phyloP scores from a whole-genome alignment of 2,888 invertebrate species.

The Corythucha ciliata region DNA sequence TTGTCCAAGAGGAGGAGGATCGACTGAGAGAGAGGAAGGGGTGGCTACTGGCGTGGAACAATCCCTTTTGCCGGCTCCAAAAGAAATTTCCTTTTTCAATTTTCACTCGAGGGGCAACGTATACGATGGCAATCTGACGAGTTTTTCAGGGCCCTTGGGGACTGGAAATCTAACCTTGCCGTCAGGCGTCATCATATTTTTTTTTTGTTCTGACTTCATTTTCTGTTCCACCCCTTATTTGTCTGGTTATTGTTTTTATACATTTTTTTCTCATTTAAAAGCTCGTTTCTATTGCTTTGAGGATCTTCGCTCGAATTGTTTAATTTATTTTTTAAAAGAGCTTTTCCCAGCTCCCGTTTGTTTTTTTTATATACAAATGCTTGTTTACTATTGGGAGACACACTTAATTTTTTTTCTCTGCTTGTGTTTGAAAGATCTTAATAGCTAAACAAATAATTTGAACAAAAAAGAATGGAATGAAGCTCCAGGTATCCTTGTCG shows the following conservation, averaged over 20 bases:
- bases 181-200: no score
- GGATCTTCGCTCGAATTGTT: no score
- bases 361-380: no score
- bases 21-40: slow-evolving; percentile 17
- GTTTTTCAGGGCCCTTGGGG: slow-evolving; percentile 15
- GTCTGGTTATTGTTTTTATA: neutral
- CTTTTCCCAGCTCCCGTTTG: no score
- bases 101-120: slow-evolving; percentile 41
- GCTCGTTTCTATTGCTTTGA: no score
- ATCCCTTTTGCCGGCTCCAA: slow-evolving; percentile 42
- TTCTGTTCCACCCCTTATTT: neutral
- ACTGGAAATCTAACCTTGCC: neutral
- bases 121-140: slow-evolving; percentile 20
- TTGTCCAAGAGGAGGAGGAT: slow-evolving; percentile 22
- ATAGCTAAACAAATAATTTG: neutral
- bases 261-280: neutral
- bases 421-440: neutral
- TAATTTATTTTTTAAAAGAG: no score
- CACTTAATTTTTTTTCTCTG: no score
- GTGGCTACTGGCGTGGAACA: slow-evolving; percentile 38
- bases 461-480: neutral
- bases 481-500: no score
- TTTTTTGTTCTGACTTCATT: neutral
- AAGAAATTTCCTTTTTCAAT: slow-evolving; percentile 48
- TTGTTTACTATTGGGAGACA: no score